Conservation (phyloP, 2,888 invertebrate genomes). For the Volucella inflata region DNA sequence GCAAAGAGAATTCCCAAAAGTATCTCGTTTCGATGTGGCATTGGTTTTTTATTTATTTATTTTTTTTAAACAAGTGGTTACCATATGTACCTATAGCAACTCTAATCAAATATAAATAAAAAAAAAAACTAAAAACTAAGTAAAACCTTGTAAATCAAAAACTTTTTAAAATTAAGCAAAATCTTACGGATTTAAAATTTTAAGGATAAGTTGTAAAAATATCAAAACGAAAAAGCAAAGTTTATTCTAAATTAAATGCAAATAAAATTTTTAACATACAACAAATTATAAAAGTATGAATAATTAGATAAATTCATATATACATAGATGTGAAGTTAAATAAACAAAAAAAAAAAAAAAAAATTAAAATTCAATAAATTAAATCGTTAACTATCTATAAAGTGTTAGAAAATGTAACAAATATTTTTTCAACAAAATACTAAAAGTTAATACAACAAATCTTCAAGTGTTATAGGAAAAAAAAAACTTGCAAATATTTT, state of each 20-base stretch:
- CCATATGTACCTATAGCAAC: conserved; percentile 58
- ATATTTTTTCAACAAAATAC: conserved; percentile 26
- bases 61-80: conserved; percentile 51
- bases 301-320: conserved; percentile 12
- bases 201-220: conserved; percentile 64
- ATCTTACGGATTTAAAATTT: conserved; percentile 20
- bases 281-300: not conserved
- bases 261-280: conserved; percentile 16
- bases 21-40: conserved; percentile 18
- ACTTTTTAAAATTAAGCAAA: conserved; percentile 18
- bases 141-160: conserved; percentile 22
- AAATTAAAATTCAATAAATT: not conserved
- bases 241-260: conserved; percentile 70
- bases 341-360: conserved; percentile 14
- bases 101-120: not conserved
- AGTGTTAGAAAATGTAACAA: conserved; percentile 35
- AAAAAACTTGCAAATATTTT: conserved; percentile 34
- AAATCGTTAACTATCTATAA: conserved; percentile 4
- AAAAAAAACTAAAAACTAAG: conserved; percentile 8
- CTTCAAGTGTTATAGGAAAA: conserved; percentile 13
- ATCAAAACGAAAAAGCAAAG: conserved; percentile 59
- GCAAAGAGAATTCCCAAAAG: conserved; percentile 17
- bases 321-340: conserved; percentile 16
- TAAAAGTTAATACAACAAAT: conserved; percentile 1
- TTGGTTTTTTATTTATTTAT: not conserved